Evolutionary conservation across 1,140 invertebrate genomes (phyloP), one percentile per base, ranked within the genome.

Genomic region (Drosophila bifasciata): DNA sequence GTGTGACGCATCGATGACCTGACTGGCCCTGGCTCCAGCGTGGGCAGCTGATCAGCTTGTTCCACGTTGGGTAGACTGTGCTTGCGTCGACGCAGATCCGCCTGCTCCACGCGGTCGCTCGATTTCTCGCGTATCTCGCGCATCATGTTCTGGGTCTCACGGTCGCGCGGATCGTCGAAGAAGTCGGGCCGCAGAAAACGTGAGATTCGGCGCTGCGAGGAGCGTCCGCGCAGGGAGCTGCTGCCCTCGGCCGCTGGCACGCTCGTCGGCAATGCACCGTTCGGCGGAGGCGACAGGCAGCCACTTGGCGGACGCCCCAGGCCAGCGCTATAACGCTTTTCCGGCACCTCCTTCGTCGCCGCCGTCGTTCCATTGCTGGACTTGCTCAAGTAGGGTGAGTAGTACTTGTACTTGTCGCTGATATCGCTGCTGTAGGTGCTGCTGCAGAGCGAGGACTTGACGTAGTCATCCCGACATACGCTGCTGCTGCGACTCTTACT

Each of bases 171-270:
- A 0, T 95, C 93, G 53, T 96, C 96, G 75, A 95, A 96, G 81
- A 96, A 96, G 84, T 96, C 96, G 0, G 96, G 95, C 9, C 96
- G 92, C 51, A 96, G 90, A 88, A 96, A 96, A 63, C 95, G 92
- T 11, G 95, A 96, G 41, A 95, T 93, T 59, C 94, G 92, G 23
- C 94, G 93, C 62, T 93, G 93, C 23, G 92, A 78, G 16, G 92
- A 92, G 61, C 92, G 92, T 49, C 92, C 92, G 51, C 92, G 91
- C 43, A 92, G 51, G 32, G 76, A 89, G 32, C 83, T 83, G 52
- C 81, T 73, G 70, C 89, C 76, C 9, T 78, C 74, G 13, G 45
- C 32, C 17, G 62, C 46, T 5, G 59, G 15, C 45, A 73, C 45
- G 16, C 11, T 36, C 32, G 23, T 43, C 16, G 72, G 21, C 13